Evolutionary conservation across 2,888 invertebrate genomes (phyloP).

Genomic region (Hedychridium roseum): DNA sequence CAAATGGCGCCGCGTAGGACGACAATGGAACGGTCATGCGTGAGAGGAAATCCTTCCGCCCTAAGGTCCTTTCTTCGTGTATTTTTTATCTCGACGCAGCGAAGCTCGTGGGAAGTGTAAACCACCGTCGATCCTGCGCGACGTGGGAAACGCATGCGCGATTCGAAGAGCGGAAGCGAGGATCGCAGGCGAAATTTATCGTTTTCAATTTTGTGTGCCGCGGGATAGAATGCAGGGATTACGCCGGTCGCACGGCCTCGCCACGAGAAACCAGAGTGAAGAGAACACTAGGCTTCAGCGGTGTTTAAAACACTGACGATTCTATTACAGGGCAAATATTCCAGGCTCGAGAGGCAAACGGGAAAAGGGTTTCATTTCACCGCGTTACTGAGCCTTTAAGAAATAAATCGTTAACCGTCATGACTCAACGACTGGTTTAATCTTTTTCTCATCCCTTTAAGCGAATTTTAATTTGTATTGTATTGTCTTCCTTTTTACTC

Average conservation of each 20-base stretch:
- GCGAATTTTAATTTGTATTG: too few relatives aligned
- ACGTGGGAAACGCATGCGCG: conserved; percentile 1
- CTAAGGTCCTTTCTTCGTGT: background rate
- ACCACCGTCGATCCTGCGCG: background rate
- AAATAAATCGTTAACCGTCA: too few relatives aligned
- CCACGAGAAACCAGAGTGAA: background rate
- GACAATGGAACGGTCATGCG: background rate
- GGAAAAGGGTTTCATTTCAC: too few relatives aligned
- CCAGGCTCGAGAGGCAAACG: background rate
- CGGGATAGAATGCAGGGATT: background rate
- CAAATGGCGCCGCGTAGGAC: background rate
- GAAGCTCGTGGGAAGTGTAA: background rate
- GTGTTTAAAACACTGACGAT: background rate
- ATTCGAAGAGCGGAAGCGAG: background rate
- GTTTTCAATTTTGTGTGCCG: conserved; percentile 31
- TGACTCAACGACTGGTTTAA: too few relatives aligned
- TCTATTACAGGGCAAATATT: background rate
- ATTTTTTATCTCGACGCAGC: background rate
- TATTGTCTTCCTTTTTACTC: too few relatives aligned
- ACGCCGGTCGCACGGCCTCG: background rate
- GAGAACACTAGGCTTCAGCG: background rate
- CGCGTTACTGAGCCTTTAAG: too few relatives aligned
- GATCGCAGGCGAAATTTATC: conserved; percentile 23
- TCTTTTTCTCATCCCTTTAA: too few relatives aligned
- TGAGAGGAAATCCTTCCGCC: background rate